These are phyloP conservation scores for Thereuonema tuberculata DNA, from an alignment of 1,140 invertebrate species.

Conservation along the genomic window DNA sequence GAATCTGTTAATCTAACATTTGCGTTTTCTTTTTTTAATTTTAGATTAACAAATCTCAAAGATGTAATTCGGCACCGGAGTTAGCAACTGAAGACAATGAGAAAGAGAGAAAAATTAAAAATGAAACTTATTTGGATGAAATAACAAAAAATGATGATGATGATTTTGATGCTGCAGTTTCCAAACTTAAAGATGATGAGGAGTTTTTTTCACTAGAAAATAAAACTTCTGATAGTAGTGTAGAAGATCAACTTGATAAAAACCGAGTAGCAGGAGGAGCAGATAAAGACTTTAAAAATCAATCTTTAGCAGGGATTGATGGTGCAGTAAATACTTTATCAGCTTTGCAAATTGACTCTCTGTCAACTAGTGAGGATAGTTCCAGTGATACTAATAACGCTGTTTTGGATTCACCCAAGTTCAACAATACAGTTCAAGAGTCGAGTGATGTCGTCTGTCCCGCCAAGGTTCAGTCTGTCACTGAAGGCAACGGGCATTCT, in stretches of 20 bases:
- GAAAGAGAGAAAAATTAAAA: background rate
- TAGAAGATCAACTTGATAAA: no score
- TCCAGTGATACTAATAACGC: no score
- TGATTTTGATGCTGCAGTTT: background rate
- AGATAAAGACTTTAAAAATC: background rate
- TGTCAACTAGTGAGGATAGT: background rate
- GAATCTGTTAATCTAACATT: no score
- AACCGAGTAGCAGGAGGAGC: background rate
- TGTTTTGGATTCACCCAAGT: no score
- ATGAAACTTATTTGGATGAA: background rate
- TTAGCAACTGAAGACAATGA: no score
- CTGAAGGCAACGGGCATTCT: no score
- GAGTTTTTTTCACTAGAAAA: background rate
- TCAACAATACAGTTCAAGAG: no score
- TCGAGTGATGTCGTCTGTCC: no score
- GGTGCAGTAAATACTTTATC: background rate
- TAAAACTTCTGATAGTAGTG: no score
- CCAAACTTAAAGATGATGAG: background rate
- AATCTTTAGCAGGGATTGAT: background rate
- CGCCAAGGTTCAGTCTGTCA: no score
- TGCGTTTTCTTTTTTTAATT: no score
- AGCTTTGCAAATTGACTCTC: background rate
- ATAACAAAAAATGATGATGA: background rate
- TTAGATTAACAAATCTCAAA: background rate
- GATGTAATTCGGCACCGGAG: no score